Evolutionary conservation across 64 coral and sea anemone species (phyloP), one percentile per base, ranked within the genome.

Genomic region (Acropora tenuis): DNA sequence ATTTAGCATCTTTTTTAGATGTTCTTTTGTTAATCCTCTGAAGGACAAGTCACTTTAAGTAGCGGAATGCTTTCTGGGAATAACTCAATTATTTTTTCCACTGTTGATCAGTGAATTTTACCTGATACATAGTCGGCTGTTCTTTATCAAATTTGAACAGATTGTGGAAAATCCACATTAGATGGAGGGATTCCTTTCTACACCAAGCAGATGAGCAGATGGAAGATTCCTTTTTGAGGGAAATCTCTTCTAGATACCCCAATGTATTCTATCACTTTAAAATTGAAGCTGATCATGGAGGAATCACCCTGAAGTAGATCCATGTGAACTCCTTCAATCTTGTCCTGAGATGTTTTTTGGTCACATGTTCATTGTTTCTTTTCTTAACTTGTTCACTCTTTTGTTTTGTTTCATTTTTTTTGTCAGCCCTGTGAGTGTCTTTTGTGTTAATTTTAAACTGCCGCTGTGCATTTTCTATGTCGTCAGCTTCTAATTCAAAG

Each of bases 61-160:
- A 80, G 18, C 43, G 80, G 80, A 84, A 84, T 58, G 52, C 40
- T 55, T 59, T 44, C 57, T 84, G 80, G 80, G 57, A 84, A 84
- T 65, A 1, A 50, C 50, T 59, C 48, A 67, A 84, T 84, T 50
- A 63, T 84, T 47, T 50, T 30, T 16, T 58, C 48, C 80, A 48
- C 40, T 82, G 41, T 80, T 46, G n/a, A 53, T 80, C 43, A 55
- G 78, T 48, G 57, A 80, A 84, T 59, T 86, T 77, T 77, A 13
- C 1, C 45, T 48, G 42, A 48, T 75, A 87, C 44, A 87, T 48
- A 49, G 75, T 48, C 18, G 52, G 69, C 53, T 87, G 68, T n/a
- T 87, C 73, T 74, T 87, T 87, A 87, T 74, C 69, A 74, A 87
- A 87, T 52, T 53, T 87, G 45, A 75, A 75, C 43, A 87, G 16